These are phyloP conservation scores for Xiphydria camelus DNA, from an alignment of 2,888 invertebrate species.

Conservation along the genomic window DNA sequence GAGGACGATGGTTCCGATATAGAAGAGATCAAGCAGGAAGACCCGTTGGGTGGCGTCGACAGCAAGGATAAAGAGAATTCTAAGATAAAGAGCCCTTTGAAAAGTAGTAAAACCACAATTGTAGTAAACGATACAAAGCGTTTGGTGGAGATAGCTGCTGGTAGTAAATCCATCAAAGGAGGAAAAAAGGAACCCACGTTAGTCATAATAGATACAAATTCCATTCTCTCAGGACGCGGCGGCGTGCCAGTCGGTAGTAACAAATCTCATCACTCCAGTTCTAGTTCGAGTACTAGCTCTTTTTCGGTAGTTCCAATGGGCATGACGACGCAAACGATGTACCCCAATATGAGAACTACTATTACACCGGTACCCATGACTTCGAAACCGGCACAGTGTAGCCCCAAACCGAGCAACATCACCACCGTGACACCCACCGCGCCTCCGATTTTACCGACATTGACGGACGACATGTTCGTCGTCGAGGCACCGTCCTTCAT, in stretches of 20 bases:
- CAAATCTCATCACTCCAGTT: conserved; percentile 43
- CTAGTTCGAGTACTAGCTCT: conserved; percentile 48
- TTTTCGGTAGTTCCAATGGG: conserved; percentile 61
- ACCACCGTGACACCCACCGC: conserved; percentile 41
- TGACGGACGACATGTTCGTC: conserved; percentile 91
- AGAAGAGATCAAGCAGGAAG: conserved; percentile 66
- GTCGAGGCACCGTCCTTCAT: conserved; percentile 92
- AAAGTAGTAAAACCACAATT: conserved; percentile 60
- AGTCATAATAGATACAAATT: conserved; percentile 79
- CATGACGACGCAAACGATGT: conserved; percentile 66
- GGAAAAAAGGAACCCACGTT: conserved; percentile 74
- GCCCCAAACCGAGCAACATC: conserved; percentile 33
- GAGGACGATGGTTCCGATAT: conserved; percentile 67
- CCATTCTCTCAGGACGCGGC: conserved; percentile 68
- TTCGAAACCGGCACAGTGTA: conserved; percentile 41
- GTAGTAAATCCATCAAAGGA: conserved; percentile 59
- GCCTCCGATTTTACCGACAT: conserved; percentile 71
- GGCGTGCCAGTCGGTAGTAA: conserved; percentile 60
- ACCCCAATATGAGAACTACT: conserved; percentile 66
- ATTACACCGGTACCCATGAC: conserved; percentile 62
- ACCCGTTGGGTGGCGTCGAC: conserved; percentile 62
- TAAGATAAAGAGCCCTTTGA: conserved; percentile 45
- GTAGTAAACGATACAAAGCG: conserved; percentile 75
- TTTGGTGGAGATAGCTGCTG: conserved; percentile 71
- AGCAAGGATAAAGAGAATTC: conserved; percentile 54